Evolutionary conservation across 2,113 vertebrate species (phyloP).

Genomic region (Petrocephalus zakoni): DNA sequence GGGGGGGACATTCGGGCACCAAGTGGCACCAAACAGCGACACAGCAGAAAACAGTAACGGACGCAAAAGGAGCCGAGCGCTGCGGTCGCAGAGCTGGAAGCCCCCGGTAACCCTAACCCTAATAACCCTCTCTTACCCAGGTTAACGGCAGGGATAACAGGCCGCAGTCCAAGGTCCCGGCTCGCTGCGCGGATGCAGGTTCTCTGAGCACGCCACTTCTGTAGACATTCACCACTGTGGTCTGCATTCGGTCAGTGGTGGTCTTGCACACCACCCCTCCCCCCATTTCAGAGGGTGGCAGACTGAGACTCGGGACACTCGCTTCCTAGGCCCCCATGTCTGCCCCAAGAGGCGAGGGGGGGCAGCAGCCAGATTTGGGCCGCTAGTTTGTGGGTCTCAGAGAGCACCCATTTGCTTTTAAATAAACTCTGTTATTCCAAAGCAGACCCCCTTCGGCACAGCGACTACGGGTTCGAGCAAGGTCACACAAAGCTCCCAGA

Average conservation of each 20-base stretch:
- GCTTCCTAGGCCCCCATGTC: neutral
- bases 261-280: neutral
- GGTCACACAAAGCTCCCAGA: neutral
- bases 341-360: neutral
- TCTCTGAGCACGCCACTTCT: neutral
- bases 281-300: neutral
- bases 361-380: constrained; percentile 2
- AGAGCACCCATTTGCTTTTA: constrained; percentile 22
- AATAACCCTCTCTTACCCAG: neutral
- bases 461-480: neutral
- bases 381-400: constrained; percentile 16
- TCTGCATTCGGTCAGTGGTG: neutral
- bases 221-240: neutral
- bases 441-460: neutral
- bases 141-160: neutral
- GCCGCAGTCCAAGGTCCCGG: neutral
- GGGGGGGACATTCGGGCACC: neutral
- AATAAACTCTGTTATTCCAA: constrained; percentile 33
- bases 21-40: neutral
- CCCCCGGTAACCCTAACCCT: neutral
- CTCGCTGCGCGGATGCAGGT: neutral
- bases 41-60: neutral
- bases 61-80: neutral
- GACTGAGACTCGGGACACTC: neutral
- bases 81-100: neutral